Base-by-base conservation (phyloP, 2,797 vertebrate genomes). In the Acipenser oxyrinchus region DNA sequence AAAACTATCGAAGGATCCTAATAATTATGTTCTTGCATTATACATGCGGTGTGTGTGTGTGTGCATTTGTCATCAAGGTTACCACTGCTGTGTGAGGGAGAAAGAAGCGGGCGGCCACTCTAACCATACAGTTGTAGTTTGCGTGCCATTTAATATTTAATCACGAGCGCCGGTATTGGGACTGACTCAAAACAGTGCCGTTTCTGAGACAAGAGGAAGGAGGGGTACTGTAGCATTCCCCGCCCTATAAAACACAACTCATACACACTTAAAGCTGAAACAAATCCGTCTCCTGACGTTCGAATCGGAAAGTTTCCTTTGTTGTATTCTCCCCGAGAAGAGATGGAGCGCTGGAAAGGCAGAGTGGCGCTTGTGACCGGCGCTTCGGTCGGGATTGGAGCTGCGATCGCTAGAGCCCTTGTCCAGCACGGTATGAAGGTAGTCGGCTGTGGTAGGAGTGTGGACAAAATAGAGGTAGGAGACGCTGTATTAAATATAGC, bases 361-460 rank as follows among this genome's bases (percentile, higher is more conserved):
- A 93, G 95, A 74, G 92, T 96, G 74, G 95, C 94, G 66, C 85
- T 98, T 79, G 94, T 97, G 74, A 97, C 94, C 23, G 95, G 95
- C 78, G 94, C 94, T 61, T 97, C 95, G 13, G 92, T 90, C 76
- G 95, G 95, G 67, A 95, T 97, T 64, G 95, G 95, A 71, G 95
- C 94, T 74, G 94, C 95, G 8, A 89, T 95, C 69, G 92, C 93
- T 65, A 86, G 94, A 83, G 91, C 91, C 50, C 87, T 98, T 75
- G 94, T 96, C 78, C 93, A 94, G 76, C 92, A 92, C 62, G 95
- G 95, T 78, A 91, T 98, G 92, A 91, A 89, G 82, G 95, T 95
- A 66, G 94, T 98, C 78, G 95, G 94, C 62, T 97, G 95, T 64
- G 94, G 93, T 71, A 88, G 94, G 78, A 94, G 81, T 70, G 94